A percentile compares a stretch with the other conserved stretches of the same genome.
Conservation (phyloP, 1,140 invertebrate genomes). For the Cotesia typhae region DNA sequence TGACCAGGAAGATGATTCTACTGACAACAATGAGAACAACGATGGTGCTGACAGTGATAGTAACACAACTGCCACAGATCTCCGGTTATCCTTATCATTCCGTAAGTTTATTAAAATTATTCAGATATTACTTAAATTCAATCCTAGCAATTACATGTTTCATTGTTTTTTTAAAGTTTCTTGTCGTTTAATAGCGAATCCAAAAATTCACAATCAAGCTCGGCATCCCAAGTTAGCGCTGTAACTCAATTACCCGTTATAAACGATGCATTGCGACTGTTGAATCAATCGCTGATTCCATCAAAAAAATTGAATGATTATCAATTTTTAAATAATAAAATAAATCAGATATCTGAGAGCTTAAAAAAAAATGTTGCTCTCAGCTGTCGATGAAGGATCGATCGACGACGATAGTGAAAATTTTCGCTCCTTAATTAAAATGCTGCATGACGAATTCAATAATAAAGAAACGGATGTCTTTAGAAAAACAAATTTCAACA, state of each 20-base stretch:
- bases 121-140: slow-evolving; percentile 4
- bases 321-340: slow-evolving; percentile 16
- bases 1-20: too few species aligned
- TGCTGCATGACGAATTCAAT: slow-evolving; percentile 17
- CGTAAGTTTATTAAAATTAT: slow-evolving; percentile 14
- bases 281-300: slow-evolving; percentile 13
- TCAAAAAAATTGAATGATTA: slow-evolving; percentile 19
- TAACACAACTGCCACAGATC: too few species aligned
- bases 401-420: slow-evolving; percentile 16
- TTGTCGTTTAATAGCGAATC: slow-evolving; percentile 16
- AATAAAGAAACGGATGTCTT: slow-evolving; percentile 5
- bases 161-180: slow-evolving; percentile 9
- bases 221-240: slow-evolving; percentile 20
- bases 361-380: slow-evolving; percentile 18
- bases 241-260: slow-evolving; percentile 15
- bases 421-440: slow-evolving; percentile 24
- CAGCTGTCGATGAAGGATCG: slow-evolving; percentile 11
- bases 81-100: not conserved
- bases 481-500: slow-evolving; percentile 19
- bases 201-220: slow-evolving; percentile 1
- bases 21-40: too few species aligned
- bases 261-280: slow-evolving; percentile 16
- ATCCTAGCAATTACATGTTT: slow-evolving; percentile 20
- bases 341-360: slow-evolving; percentile 20
- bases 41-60: too few species aligned